These are phyloP conservation scores for Eurytoma californica DNA, from an alignment of 2,888 invertebrate genomes.

Conservation along the genomic window DNA sequence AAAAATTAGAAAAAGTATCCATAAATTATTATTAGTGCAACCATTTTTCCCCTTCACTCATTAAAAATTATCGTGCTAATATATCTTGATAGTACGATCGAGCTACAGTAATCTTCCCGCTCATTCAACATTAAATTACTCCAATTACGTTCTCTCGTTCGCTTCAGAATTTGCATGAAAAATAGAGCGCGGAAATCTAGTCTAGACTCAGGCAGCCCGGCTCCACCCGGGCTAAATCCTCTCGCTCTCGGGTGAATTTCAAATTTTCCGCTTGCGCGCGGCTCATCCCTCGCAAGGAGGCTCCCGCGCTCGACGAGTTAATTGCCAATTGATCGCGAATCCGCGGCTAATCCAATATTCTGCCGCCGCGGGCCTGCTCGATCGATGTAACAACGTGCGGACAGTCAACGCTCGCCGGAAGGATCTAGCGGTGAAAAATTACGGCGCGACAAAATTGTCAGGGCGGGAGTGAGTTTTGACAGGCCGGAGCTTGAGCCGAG, in stretches of 20 bases:
- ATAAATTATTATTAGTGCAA: no score
- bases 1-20: no score
- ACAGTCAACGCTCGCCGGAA: neutral
- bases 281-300: constrained; percentile 20
- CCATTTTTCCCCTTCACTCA: no score
- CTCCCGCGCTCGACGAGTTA: constrained; percentile 57
- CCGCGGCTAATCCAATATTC: constrained; percentile 56
- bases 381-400: constrained; percentile 54
- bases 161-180: constrained; percentile 1
- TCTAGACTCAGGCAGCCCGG: neutral
- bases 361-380: constrained; percentile 13
- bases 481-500: no score
- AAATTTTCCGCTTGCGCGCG: constrained; percentile 61
- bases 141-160: neutral
- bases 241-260: constrained; percentile 56
- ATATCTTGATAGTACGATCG: no score
- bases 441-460: neutral
- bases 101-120: no score
- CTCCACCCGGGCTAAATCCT: neutral
- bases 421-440: neutral
- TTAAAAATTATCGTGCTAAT: no score
- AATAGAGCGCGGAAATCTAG: neutral
- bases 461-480: neutral
- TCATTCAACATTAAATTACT: constrained; percentile 19
- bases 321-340: constrained; percentile 68